phyloP scores from a whole-genome alignment of 2,888 invertebrate genomes.

The Pollenia angustigena region DNA sequence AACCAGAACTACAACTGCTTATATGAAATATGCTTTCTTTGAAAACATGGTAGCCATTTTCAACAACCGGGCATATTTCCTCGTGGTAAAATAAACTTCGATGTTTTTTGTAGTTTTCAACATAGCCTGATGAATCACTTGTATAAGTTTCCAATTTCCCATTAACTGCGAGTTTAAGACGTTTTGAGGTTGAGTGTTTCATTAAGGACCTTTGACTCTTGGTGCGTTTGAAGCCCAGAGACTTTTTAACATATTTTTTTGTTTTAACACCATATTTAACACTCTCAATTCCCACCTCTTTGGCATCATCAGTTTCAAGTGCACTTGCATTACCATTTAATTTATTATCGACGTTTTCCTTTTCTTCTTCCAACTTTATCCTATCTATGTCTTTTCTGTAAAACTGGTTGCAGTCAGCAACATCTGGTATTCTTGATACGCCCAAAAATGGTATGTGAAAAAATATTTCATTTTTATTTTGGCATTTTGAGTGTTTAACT shows the following conservation, averaged over 20 bases:
- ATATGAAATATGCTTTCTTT: constrained; percentile 77
- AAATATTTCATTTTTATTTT: constrained; percentile 73
- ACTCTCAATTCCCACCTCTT: constrained; percentile 31
- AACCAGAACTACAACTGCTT: constrained; percentile 78
- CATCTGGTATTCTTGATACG: constrained; percentile 74
- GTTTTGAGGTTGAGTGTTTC: constrained; percentile 31
- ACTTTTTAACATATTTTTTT: not conserved
- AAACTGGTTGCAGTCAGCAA: not conserved
- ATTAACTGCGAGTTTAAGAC: not conserved
- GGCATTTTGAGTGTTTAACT: constrained; percentile 52
- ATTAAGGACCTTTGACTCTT: constrained; percentile 5
- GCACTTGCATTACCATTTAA: constrained; percentile 13
- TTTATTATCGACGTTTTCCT: constrained; percentile 50
- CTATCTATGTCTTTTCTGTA: not conserved
- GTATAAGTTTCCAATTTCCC: not conserved
- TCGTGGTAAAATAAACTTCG: constrained; percentile 78
- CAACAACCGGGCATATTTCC: constrained; percentile 75
- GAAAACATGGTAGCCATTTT: constrained; percentile 35
- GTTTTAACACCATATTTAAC: not conserved
- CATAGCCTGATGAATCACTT: constrained; percentile 14
- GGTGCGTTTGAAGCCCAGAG: constrained; percentile 1
- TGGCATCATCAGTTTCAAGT: constrained; percentile 49
- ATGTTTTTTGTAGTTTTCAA: constrained; percentile 74
- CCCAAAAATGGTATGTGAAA: constrained; percentile 79
- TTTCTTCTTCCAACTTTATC: constrained; percentile 44